Percentiles rank a stretch among this genome's conserved stretches.
These are phyloP conservation scores for Cephonodes hylas DNA, from an alignment of 2,888 invertebrate genomes.

Conservation along the genomic window DNA sequence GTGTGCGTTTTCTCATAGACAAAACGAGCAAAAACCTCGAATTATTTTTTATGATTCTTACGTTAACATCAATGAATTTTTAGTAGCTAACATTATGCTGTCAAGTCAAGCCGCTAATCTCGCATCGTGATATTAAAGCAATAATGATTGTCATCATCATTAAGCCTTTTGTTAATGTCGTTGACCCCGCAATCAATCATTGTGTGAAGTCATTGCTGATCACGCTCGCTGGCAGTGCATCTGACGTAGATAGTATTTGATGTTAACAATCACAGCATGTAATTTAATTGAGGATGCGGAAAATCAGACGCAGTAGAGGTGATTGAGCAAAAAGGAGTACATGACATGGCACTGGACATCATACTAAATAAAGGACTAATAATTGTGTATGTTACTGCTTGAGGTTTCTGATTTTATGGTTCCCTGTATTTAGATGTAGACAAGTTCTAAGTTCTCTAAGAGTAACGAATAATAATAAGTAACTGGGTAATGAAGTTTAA, in stretches of 20 bases:
- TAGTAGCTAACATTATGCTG: neutral
- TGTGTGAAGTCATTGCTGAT: neutral
- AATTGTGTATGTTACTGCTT: no score
- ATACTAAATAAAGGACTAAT: no score
- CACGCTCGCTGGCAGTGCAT: neutral
- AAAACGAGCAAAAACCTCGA: neutral
- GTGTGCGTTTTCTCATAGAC: neutral
- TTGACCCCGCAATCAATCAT: slow-evolving; percentile 3
- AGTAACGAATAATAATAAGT: no score
- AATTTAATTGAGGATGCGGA: neutral
- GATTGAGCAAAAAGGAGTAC: no score
- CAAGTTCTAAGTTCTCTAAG: no score
- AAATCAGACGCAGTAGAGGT: no score
- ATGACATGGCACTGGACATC: no score
- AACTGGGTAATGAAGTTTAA: no score
- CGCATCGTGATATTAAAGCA: neutral
- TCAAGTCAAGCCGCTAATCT: neutral
- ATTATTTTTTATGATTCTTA: neutral
- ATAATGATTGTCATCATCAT: slow-evolving; percentile 5
- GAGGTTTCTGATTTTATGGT: no score
- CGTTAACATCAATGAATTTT: neutral
- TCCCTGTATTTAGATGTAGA: no score
- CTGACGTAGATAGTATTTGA: neutral
- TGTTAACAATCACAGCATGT: neutral
- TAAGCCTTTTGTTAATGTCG: slow-evolving; percentile 1